Conservation (phyloP, 2,113 vertebrate species). For the Falco punctatus region DNA sequence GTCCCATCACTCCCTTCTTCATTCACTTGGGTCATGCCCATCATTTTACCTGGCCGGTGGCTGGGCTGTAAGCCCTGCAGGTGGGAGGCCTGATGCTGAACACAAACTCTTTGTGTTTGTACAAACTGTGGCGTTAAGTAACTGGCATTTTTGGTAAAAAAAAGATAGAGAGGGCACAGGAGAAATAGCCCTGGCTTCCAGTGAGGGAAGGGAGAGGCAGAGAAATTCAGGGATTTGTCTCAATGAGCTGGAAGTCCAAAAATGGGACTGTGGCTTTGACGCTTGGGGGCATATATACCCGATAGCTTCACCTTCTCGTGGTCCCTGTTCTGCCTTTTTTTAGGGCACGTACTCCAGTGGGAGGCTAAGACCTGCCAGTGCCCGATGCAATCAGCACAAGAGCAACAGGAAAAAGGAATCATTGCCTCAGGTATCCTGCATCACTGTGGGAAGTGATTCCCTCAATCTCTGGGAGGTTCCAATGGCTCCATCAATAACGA, state of each 20-base stretch:
- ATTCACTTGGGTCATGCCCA: not conserved
- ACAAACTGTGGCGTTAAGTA: not conserved
- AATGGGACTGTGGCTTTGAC: not conserved
- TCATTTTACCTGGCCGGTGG: not conserved
- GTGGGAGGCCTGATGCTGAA: not conserved
- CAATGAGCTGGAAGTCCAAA: not conserved
- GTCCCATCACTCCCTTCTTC: not conserved
- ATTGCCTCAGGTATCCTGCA: not conserved
- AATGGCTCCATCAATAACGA: not conserved
- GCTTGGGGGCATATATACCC: not conserved
- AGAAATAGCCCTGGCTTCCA: not conserved
- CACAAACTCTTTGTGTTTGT: not conserved
- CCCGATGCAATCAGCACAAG: not conserved
- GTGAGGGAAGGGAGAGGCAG: not conserved
- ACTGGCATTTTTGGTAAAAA: not conserved
- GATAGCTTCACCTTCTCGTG: not conserved
- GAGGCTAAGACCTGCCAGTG: not conserved
- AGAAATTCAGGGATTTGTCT: not conserved
- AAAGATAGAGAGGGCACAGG: not conserved
- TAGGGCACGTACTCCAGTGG: fast-evolving
- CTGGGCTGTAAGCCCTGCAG: not conserved
- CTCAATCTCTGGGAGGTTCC: not conserved
- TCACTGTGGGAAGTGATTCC: not conserved
- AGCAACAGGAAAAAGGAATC: not conserved
- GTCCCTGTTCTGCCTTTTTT: not conserved